Percentiles rank a stretch among this genome's conserved stretches.
Evolutionary conservation across 2,888 invertebrate species (phyloP).

Genomic region (Piscicola geometra): DNA sequence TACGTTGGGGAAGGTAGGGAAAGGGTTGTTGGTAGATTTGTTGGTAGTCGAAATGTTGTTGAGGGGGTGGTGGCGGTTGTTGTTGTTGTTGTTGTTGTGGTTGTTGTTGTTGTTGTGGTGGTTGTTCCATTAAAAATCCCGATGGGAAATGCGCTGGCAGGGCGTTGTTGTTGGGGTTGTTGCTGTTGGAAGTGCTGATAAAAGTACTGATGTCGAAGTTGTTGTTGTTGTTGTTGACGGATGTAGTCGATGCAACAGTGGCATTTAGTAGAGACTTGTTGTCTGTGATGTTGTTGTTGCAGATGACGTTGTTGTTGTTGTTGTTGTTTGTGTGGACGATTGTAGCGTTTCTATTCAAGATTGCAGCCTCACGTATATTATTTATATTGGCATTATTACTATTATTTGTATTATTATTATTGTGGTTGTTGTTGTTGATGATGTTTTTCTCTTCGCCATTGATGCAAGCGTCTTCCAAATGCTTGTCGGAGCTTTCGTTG

Average conservation of each 20-base stretch:
- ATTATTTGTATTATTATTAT: no score
- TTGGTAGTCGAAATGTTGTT: constrained; percentile 15
- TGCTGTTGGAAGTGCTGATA: background rate
- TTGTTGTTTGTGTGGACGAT: background rate
- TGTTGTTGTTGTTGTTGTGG: constrained; percentile 13
- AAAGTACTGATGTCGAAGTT: constrained; percentile 7
- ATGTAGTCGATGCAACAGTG: background rate
- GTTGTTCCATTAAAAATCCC: background rate
- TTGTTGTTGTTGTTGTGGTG: constrained; percentile 15
- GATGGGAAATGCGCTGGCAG: background rate
- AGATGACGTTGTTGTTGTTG: background rate
- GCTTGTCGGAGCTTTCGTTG: background rate
- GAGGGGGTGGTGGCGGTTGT: background rate
- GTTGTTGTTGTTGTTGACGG: constrained; percentile 5
- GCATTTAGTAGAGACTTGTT: background rate
- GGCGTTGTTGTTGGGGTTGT: background rate
- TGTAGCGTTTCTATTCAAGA: background rate
- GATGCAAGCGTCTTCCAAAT: background rate
- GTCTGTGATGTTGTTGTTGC: background rate
- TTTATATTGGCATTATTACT: no score
- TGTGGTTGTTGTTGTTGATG: background rate
- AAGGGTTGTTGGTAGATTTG: constrained; percentile 10
- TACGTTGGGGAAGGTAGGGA: background rate
- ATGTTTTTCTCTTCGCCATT: background rate
- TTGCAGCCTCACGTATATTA: background rate